Evolutionary conservation across 2,888 invertebrate species (phyloP), one percentile per base, ranked within the genome.

Genomic region (Ectobius pallidus): DNA sequence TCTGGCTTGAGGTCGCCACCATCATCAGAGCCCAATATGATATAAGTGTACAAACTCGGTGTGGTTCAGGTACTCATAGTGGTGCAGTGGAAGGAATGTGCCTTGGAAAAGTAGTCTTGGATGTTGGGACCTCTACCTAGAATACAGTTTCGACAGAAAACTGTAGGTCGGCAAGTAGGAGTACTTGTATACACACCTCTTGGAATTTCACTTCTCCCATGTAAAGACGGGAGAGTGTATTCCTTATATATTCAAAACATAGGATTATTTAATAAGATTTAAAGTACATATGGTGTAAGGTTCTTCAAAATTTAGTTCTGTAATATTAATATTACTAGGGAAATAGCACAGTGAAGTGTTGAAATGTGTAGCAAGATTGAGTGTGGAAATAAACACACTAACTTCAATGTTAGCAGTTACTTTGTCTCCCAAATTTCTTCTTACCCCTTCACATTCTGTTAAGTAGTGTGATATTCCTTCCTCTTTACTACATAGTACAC

Each of bases 1-100:
- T 14, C 16, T 25, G 42, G 25, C 39, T 42, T 65, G 65, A 39
- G 22, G 34, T 62, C 25, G 20, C 44, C 55, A 55, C 34, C 69
- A 55, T 25, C 74, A 78, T 78, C 78, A 78, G 78, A 78, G 78
- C 78, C 78, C 77, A 75, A 79, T 78, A 78, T 74, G 78, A 79
- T 78, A 78, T 77, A 71, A 77, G 77, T 77, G 78, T 79, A 79
- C 78, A 79, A 79, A 79, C 62, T 77, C 75, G 78, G 76, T 76
- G 78, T 79, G 79, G 78, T 63, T 79, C 79, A 70, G 46, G 70
- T 70, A 62, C 70, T 70, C 70, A 46, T 20, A 9, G 14, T 52
- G 18, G 16, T 32, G 18, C 34, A 63, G 18, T 39, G 25, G 11
- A 68, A 46, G 22, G 46, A 52, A 62, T 70, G 70, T 70, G 70